phyloP scores from a whole-genome alignment of 2,888 invertebrate genomes.

The Ophraella communa region DNA sequence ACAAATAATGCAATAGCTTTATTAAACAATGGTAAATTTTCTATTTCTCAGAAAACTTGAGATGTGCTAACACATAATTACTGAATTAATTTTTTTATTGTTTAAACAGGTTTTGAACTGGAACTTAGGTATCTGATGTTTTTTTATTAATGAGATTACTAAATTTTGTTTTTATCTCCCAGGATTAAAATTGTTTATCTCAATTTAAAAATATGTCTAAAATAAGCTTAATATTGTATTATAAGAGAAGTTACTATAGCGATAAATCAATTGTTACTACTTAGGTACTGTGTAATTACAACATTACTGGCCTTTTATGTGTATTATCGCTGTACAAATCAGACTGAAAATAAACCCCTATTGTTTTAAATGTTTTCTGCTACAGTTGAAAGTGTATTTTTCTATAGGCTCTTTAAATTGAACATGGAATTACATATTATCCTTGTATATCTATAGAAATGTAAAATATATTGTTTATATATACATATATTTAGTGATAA shows the following conservation, averaged over 20 bases:
- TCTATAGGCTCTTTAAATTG: slow-evolving; percentile 19
- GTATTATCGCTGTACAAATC: slow-evolving; percentile 10
- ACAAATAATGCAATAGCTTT: neutral
- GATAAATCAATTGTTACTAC: no score
- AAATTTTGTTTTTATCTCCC: no score
- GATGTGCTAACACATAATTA: neutral
- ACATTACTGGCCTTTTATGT: neutral
- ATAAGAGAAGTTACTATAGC: no score
- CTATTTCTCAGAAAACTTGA: neutral
- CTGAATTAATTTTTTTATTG: no score
- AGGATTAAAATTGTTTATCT: no score
- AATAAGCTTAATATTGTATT: no score
- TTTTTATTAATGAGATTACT: no score
- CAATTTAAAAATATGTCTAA: no score
- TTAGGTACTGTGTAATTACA: no score
- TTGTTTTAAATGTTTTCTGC: slow-evolving; percentile 15
- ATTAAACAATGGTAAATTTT: neutral
- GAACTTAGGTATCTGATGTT: no score
- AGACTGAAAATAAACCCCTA: slow-evolving; percentile 26
- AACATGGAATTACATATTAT: slow-evolving; percentile 18
- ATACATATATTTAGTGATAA: slow-evolving; percentile 6
- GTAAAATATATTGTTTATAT: neutral
- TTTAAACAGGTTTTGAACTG: no score
- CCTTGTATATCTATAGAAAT: slow-evolving; percentile 2
- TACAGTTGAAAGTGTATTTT: slow-evolving; percentile 19